Percentiles rank a stretch among this genome's conserved stretches.
Evolutionary conservation across 2,888 invertebrate genomes (phyloP).

Genomic region (Apotomis betuletana): DNA sequence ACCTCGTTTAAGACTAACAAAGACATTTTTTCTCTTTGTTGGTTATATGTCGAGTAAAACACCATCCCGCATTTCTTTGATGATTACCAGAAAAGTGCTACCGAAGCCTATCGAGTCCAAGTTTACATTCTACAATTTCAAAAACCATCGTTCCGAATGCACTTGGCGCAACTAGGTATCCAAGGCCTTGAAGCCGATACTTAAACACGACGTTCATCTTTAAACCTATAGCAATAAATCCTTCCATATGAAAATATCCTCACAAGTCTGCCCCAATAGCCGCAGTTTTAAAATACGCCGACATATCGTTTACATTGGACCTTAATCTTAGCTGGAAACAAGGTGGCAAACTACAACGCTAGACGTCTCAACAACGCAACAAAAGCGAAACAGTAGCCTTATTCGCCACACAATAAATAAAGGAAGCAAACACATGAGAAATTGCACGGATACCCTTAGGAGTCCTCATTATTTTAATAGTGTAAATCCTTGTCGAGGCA

Average conservation of each 20-base stretch:
- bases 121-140: no score
- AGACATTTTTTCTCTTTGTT: no score
- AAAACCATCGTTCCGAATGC: no score
- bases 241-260: conserved; percentile 12
- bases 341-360: conserved; percentile 47
- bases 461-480: conserved; percentile 79
- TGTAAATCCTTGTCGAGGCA: conserved; percentile 56
- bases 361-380: conserved; percentile 47
- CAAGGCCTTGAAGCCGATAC: no score
- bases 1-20: no score
- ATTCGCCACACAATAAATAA: conserved; percentile 76
- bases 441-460: conserved; percentile 76
- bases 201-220: not conserved
- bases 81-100: no score
- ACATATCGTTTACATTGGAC: conserved; percentile 29
- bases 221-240: not conserved
- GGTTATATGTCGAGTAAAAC: no score
- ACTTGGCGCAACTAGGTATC: no score
- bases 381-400: conserved; percentile 72
- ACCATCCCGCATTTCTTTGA: no score
- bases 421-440: conserved; percentile 76
- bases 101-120: no score
- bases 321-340: conserved; percentile 34
- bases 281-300: conserved; percentile 18
- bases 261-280: not conserved